Evolutionary conservation across 2,797 vertebrate species (phyloP).

Genomic region (Glyptemys insculpta): DNA sequence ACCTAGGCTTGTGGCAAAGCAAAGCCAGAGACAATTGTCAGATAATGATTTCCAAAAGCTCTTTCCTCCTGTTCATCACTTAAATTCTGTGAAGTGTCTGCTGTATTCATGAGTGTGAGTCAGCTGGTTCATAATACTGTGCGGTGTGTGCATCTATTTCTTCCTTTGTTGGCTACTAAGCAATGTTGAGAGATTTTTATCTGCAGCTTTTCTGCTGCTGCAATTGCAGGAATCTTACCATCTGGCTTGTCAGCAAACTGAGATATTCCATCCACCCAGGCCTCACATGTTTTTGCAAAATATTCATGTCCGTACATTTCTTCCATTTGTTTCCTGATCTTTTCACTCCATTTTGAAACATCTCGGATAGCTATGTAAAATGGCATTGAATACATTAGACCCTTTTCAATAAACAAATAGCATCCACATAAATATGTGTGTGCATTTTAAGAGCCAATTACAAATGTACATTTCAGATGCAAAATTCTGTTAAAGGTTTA

Average conservation of each 20-base stretch:
- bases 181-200: neutral
- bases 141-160: neutral
- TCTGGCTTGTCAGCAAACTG: slow-evolving; percentile 82
- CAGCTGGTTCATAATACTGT: slow-evolving; percentile 18
- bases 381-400: neutral
- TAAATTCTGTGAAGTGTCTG: neutral
- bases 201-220: neutral
- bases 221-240: slow-evolving; percentile 79
- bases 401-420: neutral
- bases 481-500: neutral
- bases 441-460: neutral
- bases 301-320: slow-evolving; percentile 88
- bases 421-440: fast-evolving
- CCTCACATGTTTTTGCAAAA: slow-evolving; percentile 87
- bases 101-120: slow-evolving; percentile 20
- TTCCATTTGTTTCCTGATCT: slow-evolving; percentile 88
- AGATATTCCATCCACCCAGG: slow-evolving; percentile 88
- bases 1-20: neutral
- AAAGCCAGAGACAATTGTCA: neutral
- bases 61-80: slow-evolving; percentile 22
- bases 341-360: slow-evolving; percentile 90
- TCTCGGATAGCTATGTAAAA: slow-evolving; percentile 86
- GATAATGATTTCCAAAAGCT: slow-evolving; percentile 2
- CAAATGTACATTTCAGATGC: neutral
- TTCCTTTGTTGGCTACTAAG: neutral